Evolutionary conservation across 2,797 vertebrate species (phyloP), one percentile per base, ranked within the genome.

Genomic region (Linurgus olivaceus): DNA sequence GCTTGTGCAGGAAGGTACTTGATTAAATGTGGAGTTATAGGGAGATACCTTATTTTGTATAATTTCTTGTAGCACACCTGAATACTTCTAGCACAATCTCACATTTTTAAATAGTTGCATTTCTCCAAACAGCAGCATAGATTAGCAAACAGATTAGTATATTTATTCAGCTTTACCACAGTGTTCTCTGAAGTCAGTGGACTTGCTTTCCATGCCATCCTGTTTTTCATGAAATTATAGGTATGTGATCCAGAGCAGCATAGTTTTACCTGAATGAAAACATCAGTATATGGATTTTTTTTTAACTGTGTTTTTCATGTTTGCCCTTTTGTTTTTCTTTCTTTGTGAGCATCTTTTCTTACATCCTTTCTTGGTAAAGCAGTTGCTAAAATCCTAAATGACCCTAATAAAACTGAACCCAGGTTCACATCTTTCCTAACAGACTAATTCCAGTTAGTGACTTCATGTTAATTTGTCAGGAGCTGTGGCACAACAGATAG

Each of bases 201-300:
- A 68, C 19, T 71, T 9, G 5, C 38, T 88, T 91, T 92, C 57
- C 44, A 63, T 54, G 52, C 44, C 31, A 62, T 35, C 13, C 31
- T 63, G 13, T 50, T 87, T 76, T 66, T 74, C 31, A 42, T n/a
- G 6, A 80, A 74, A 93, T 42, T 61, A 14, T 17, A 75, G 40
- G 58, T 26, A 50, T 65, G 29, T 75, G 33, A 76, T 79, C 21
- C 17, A 81, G 29, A 92, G n/a, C 44, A 59, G 54, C 44, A 68
- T 31, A 61, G 52, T 92, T 91, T 65, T 75, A 86, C 84, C 85
- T 83, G 66, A 83, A 91, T 52, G 25, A 80, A 79, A 94, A 75
- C 11, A 44, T n/a, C 21, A 37, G 23, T 38, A 59, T 72, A 62
- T 62, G 29, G 28, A 48, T 21, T 59, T 50, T 81, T 59, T 37